Percentiles rank a stretch among this genome's conserved stretches.
Evolutionary conservation across 2,797 vertebrate species (phyloP).

Genomic region (Protosalanx chinensis): DNA sequence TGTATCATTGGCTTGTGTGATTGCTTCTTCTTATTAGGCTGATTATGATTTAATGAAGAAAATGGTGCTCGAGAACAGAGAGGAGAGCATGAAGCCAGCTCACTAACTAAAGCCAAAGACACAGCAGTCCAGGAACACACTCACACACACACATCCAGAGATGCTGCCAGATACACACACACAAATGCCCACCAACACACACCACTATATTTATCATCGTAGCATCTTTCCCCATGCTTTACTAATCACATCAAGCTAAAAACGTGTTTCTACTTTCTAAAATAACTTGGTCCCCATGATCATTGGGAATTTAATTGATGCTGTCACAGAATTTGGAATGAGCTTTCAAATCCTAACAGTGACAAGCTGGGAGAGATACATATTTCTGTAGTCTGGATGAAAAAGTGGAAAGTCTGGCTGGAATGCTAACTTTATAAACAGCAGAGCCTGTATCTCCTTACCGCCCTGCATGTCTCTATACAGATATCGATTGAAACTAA

Average conservation of each 20-base stretch:
- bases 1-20: background rate
- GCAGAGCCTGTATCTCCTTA: too few relatives aligned
- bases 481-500: too few relatives aligned
- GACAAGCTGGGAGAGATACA: slow-evolving; percentile 53
- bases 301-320: slow-evolving; percentile 75
- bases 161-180: background rate
- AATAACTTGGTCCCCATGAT: slow-evolving; percentile 56
- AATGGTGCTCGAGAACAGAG: background rate
- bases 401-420: background rate
- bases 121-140: background rate
- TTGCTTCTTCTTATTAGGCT: background rate
- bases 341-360: slow-evolving; percentile 67
- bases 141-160: background rate
- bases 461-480: too few relatives aligned
- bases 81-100: background rate
- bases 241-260: too few relatives aligned
- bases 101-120: too few relatives aligned
- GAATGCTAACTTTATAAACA: too few relatives aligned
- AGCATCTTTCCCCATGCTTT: background rate
- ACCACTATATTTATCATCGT: slow-evolving; percentile 28
- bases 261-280: slow-evolving; percentile 36
- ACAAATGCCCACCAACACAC: slow-evolving; percentile 5
- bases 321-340: slow-evolving; percentile 69
- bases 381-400: slow-evolving; percentile 23
- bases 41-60: background rate